A percentile compares a stretch with the other conserved stretches of the same genome.
Conservation (phyloP, 2,888 invertebrate species). For the Galerucella calmariensis region DNA sequence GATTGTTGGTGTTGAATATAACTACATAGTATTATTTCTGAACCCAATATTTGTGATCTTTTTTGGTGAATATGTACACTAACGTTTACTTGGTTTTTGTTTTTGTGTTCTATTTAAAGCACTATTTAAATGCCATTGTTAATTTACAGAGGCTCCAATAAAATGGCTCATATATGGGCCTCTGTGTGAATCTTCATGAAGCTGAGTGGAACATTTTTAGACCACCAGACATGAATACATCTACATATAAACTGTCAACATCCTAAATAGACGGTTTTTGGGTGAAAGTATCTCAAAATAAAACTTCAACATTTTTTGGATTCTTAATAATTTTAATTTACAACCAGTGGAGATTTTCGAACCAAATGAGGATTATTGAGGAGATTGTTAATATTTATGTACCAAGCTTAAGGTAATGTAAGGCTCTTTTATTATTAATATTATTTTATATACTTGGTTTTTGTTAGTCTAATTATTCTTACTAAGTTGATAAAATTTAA, state of each 20-base stretch:
- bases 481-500: background rate
- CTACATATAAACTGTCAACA: conserved; percentile 46
- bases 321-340: conserved; percentile 40
- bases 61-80: conserved; percentile 10
- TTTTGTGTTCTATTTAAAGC: conserved; percentile 40
- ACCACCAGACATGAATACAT: conserved; percentile 53
- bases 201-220: conserved; percentile 54
- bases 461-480: background rate
- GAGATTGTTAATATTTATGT: conserved; percentile 20
- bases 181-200: conserved; percentile 55
- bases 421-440: conserved; percentile 16
- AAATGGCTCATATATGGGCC: conserved; percentile 55
- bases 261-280: conserved; percentile 44
- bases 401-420: conserved; percentile 24
- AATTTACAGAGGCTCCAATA: conserved; percentile 65
- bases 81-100: conserved; percentile 43
- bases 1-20: background rate
- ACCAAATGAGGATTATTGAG: conserved; percentile 26
- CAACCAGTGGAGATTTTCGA: conserved; percentile 23
- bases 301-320: conserved; percentile 53
- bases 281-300: conserved; percentile 45
- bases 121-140: conserved; percentile 66
- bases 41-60: background rate
- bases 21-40: background rate
- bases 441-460: background rate